These are phyloP conservation scores for Tragelaphus strepsiceros DNA, from an alignment of 2,113 vertebrate species.

Conservation along the genomic window DNA sequence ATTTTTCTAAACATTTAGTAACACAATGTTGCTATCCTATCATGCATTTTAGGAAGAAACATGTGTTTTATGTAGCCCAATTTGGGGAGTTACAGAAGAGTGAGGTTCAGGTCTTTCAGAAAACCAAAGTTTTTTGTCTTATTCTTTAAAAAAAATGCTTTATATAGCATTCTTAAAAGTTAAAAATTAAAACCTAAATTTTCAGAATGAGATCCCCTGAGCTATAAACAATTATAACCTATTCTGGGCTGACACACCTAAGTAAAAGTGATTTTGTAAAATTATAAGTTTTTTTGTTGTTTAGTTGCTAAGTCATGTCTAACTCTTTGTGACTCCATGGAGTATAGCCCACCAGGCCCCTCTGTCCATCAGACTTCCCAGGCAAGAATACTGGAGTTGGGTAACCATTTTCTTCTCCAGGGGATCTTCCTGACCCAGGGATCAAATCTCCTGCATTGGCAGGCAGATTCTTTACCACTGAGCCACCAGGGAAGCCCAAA, in stretches of 20 bases:
- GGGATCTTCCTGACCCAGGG: not conserved
- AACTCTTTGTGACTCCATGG: not conserved
- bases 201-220: not conserved
- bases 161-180: constrained; percentile 5
- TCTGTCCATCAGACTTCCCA: not conserved
- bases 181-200: constrained; percentile 5
- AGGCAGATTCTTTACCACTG: not conserved
- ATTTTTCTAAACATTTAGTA: constrained; percentile 21
- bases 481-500: not conserved
- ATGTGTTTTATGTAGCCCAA: not conserved
- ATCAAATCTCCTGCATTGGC: not conserved
- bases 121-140: not conserved
- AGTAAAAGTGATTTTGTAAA: constrained; percentile 2
- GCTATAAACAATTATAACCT: constrained; percentile 12
- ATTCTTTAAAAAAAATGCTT: not conserved
- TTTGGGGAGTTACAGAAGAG: not conserved
- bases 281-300: not conserved
- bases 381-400: not conserved
- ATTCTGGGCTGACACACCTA: not conserved
- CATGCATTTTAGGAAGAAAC: not conserved
- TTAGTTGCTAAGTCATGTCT: not conserved
- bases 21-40: not conserved
- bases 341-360: not conserved
- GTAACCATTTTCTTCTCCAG: not conserved
- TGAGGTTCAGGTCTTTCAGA: not conserved